Conservation (phyloP, 1,140 invertebrate species). For the Drosophila lacertosa region DNA sequence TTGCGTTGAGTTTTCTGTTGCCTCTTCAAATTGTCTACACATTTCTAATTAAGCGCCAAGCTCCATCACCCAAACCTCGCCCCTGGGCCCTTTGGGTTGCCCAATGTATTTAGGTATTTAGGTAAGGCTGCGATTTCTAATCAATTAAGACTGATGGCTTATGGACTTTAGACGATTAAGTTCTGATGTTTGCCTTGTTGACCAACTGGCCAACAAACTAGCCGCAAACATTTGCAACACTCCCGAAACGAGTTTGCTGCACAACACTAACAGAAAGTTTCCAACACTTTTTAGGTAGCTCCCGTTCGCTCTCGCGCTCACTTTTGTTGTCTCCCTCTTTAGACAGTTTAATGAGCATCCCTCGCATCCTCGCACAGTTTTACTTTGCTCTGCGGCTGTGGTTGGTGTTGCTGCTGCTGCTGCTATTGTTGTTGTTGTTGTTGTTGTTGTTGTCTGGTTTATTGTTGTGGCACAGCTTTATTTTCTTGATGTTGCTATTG, state of each 20-base stretch:
- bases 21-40: constrained; percentile 67
- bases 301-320: not conserved
- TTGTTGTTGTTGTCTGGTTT: constrained; percentile 36
- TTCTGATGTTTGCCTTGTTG: constrained; percentile 28
- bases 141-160: constrained; percentile 41
- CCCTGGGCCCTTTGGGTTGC: constrained; percentile 18
- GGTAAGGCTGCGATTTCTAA: constrained; percentile 20
- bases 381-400: constrained; percentile 18
- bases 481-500: constrained; percentile 30
- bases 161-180: constrained; percentile 17
- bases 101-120: constrained; percentile 35
- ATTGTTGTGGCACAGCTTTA: constrained; percentile 54
- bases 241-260: constrained; percentile 23
- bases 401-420: constrained; percentile 13
- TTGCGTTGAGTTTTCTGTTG: constrained; percentile 29
- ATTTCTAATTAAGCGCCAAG: constrained; percentile 53
- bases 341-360: constrained; percentile 40
- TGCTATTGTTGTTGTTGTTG: constrained; percentile 18
- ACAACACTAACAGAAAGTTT: constrained; percentile 26
- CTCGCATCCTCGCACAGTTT: constrained; percentile 22
- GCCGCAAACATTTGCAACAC: constrained; percentile 52
- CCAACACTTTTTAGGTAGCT: constrained; percentile 35
- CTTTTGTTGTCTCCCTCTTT: not conserved
- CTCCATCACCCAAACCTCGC: not conserved
- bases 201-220: constrained; percentile 24